Conservation (phyloP, 2,113 vertebrate genomes). For the Podarcis muralis region DNA sequence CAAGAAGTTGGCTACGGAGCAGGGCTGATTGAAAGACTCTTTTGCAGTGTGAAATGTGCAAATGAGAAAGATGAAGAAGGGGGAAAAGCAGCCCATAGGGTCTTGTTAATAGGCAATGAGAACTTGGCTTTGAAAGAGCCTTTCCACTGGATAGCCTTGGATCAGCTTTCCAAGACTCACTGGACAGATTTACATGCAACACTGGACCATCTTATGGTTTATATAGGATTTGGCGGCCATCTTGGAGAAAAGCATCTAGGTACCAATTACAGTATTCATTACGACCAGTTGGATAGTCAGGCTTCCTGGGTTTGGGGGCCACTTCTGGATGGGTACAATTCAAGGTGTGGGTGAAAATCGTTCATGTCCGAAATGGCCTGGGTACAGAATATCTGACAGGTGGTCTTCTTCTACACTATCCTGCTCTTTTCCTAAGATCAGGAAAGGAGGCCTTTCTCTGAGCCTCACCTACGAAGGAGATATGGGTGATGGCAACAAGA, state of each 20-base stretch:
- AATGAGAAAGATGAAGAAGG: slow-evolving; percentile 33
- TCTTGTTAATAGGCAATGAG: slow-evolving; percentile 31
- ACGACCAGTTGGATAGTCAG: not conserved
- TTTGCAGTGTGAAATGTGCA: slow-evolving; percentile 46
- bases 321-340: not conserved
- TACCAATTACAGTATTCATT: not conserved
- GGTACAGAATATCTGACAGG: too few relatives aligned
- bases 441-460: not conserved
- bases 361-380: not conserved
- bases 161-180: not conserved
- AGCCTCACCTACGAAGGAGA: not conserved
- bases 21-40: slow-evolving; percentile 70
- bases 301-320: not conserved
- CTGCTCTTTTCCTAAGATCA: not conserved
- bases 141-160: not conserved
- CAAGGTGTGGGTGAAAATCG: not conserved
- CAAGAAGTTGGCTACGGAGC: slow-evolving; percentile 65
- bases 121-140: not conserved
- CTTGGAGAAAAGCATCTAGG: too few relatives aligned
- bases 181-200: not conserved
- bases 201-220: not conserved
- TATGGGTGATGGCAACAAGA: not conserved
- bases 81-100: slow-evolving; percentile 2
- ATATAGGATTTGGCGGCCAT: not conserved
- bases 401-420: not conserved